A percentile compares a stretch with the other conserved stretches of the same genome.
Conservation (phyloP, 2,797 vertebrate genomes). For the Enteromius radiatus region DNA sequence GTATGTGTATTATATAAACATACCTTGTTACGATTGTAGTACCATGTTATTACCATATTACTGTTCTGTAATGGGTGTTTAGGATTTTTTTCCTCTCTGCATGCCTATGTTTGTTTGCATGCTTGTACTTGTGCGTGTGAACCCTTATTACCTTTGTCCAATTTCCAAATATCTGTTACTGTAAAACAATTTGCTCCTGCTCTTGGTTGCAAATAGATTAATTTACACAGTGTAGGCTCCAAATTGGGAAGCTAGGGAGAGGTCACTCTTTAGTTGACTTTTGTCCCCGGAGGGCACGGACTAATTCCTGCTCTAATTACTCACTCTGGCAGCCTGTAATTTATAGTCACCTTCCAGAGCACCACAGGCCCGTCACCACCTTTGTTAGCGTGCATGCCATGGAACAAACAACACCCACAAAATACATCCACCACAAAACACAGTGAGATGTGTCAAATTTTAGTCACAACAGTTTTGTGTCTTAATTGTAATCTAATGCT, state of each 20-base stretch:
- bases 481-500: not conserved
- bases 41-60: not conserved
- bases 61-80: not conserved
- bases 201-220: slow-evolving; percentile 42
- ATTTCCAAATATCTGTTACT: slow-evolving; percentile 40
- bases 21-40: not conserved
- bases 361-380: slow-evolving; percentile 39
- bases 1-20: not conserved
- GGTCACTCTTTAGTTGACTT: slow-evolving; percentile 59
- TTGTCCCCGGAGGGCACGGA: slow-evolving; percentile 50
- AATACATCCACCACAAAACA: not conserved
- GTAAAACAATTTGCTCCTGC: slow-evolving; percentile 44
- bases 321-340: slow-evolving; percentile 58
- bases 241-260: slow-evolving; percentile 50
- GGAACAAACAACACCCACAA: slow-evolving; percentile 45
- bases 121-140: slow-evolving; percentile 23
- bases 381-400: slow-evolving; percentile 31
- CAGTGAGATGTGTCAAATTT: slow-evolving; percentile 16
- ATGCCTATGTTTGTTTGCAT: slow-evolving; percentile 53
- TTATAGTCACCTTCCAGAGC: slow-evolving; percentile 59
- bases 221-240: slow-evolving; percentile 51
- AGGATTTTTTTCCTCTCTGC: not conserved
- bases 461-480: slow-evolving; percentile 27
- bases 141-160: slow-evolving; percentile 37
- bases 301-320: slow-evolving; percentile 61